Base-by-base conservation (phyloP, 2,797 vertebrate species). In the Bryconaethiops microstoma region DNA sequence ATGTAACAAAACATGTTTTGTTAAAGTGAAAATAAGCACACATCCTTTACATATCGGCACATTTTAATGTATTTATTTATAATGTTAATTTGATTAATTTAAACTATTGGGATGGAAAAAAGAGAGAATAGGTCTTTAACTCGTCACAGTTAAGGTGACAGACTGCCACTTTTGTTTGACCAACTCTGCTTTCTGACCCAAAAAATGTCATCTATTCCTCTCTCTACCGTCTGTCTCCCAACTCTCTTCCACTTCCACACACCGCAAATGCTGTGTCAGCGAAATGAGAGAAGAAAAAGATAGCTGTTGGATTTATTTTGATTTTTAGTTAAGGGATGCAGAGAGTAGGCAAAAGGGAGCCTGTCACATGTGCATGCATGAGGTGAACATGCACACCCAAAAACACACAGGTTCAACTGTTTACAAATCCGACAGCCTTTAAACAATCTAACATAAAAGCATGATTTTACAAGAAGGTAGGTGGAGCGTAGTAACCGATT, bases 331-430 rank as follows among this genome's bases (percentile, higher is more conserved):
- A 9, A 60, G 35, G 35, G 29, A 39, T 29, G 25, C 25, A 23
- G 21, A 40, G 80, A 39, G 59, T 16, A 78, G 74, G 76, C 21
- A 79, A 25, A 16, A 55, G 59, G 16, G 35, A 59, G 74, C 64
- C 45, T 75, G 39, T 67, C 64, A 40, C 42, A 23, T 19, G 23
- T 72, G 70, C 13, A 55, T 19, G 14, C 14, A 29, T 71, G 25
- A 71, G 7, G 54, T 55, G 16, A 63, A 63, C 62, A 63, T 63
- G 62, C 4, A 63, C 25, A 63, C 25, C 17, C 14, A 35, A 23
- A 57, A 12, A 57, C 55, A 60, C 21, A 60, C 57, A 42, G 23
- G 60, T 67, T 29, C 12, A 63, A 63, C 12, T 19, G 16, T 39
- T 23, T 23, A 6, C 25, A 19, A 55, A 13, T 55, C 25, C 29